Base-by-base conservation (phyloP, 2,888 invertebrate species). In the Machimus rusticus region DNA sequence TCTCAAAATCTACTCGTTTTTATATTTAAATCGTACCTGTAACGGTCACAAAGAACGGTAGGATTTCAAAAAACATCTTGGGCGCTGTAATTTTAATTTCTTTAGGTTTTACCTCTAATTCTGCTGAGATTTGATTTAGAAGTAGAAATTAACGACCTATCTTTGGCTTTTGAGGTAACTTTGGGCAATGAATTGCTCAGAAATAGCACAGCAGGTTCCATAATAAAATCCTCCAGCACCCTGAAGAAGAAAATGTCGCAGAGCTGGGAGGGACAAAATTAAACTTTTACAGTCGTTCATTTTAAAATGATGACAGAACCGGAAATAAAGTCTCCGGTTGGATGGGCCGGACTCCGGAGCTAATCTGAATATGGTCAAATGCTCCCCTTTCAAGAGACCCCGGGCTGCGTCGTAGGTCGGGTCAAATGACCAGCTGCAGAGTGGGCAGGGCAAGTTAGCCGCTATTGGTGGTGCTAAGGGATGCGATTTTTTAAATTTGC, bases 251-350 rank as follows among this genome's bases (percentile, higher is more conserved):
- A 66, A 66, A 66, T 66, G 14, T 28, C 1, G 1, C 28, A 28
- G 23, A 4, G 9, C 28, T 14, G 66, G 28, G 28, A 66, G 57
- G 19, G 57, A 34, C 23, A 82, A 82, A 57, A 57, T 82, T 57
- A 57, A 82, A 82, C 82, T 82, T 82, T 82, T 82, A 82, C 57
- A 82, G 82, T 82, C 82, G 91, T 91, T 91, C 90, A 91, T 91
- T 91, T 91, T 88, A 87, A 90, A 91, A 90, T 90, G 90, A 89
- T 90, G 91, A 92, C 91, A 92, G 90, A 88, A 87, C 85, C 90
- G 91, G 91, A 91, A 91, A 91, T 91, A 91, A 91, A 90, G 90
- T 88, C 82, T 90, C 91, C 91, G 89, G 74, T 74, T 74, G 55
- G 66, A 74, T 43, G 85, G 74, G 28, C 43, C 34, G 9, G 66